Conservation (phyloP, 2,113 vertebrate species). For the Tachysurus fulvidraco region DNA sequence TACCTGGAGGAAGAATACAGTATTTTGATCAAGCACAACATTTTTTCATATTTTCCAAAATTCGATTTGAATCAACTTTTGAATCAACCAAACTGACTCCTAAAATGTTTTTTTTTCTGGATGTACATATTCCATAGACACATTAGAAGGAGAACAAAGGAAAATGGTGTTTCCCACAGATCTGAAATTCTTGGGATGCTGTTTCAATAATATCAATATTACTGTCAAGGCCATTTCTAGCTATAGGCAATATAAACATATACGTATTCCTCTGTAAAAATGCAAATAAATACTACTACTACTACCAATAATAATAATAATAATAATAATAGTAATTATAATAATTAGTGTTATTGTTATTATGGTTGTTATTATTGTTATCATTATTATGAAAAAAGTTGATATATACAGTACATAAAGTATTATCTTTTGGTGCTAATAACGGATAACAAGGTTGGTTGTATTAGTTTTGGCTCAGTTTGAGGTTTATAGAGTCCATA, state of each 20-base stretch:
- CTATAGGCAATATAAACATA: not conserved
- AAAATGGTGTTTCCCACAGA: not conserved
- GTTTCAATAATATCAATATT: not conserved
- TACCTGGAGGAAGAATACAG: conserved; percentile 80
- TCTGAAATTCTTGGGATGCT: not conserved
- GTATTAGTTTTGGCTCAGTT: not conserved
- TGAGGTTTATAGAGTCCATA: not conserved
- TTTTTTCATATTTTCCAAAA: not conserved
- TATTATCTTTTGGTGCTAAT: no score
- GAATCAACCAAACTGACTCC: not conserved
- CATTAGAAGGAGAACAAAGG: not conserved
- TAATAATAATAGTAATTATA: no score
- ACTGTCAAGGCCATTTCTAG: not conserved
- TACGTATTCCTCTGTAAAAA: not conserved
- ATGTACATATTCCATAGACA: not conserved
- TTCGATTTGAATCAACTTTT: not conserved
- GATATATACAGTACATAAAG: not conserved
- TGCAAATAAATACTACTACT: not conserved
- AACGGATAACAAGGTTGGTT: not conserved
- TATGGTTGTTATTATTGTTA: no score
- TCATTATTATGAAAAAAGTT: not conserved
- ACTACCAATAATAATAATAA: no score
- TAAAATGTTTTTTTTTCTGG: not conserved
- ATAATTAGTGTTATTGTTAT: no score
- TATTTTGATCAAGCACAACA: not conserved